Base-by-base conservation (phyloP, 2,888 invertebrate genomes). In the Gandaritis pyraliata region DNA sequence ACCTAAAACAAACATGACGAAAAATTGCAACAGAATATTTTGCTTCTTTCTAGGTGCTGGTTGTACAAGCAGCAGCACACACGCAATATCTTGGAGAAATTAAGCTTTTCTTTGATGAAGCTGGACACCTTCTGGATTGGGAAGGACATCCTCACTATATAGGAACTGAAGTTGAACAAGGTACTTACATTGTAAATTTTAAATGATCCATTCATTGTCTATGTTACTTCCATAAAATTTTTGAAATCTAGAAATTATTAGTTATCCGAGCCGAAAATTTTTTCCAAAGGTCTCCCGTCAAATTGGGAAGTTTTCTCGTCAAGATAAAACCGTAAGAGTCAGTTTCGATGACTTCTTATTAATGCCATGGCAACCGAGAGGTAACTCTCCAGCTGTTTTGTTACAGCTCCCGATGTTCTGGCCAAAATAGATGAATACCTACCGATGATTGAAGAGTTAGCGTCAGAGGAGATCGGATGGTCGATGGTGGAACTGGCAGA, bases 31-130 rank as follows among this genome's bases (percentile, higher is more conserved):
- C 10, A 6, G 30, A 33, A 33, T 4, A 33, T 10, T 33, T 29
- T 29, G 6, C 29, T 46, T 47, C 4, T 15, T 63, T 45, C 57
- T 71, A 91, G 81, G 94, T 95, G 1, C 79, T 96, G 5, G 94
- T 96, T 50, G 95, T 96, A 0, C 96, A 96, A 86, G 96, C 96
- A 0, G 94, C 94, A 1, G 95, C 95, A 0, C 95, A 94, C 72
- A 94, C 95, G 0, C 94, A 94, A 79, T 98, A 96, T 81, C 88
- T 98, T 23, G 98, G 98, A 0, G 94, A 96, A 78, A 91, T 98
- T 12, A 94, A 95, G n/a, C 93, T 97, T 0, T 92, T 83, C 68
- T 97, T 97, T 75, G 94, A 97, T 79, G 90, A 93, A 0, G 73
- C 87, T 0, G 97, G 97, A 0, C 93, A 95, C 65, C 87, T 97